phyloP scores from a whole-genome alignment of 2,888 invertebrate genomes.

The Lasioglossum calceatum region DNA sequence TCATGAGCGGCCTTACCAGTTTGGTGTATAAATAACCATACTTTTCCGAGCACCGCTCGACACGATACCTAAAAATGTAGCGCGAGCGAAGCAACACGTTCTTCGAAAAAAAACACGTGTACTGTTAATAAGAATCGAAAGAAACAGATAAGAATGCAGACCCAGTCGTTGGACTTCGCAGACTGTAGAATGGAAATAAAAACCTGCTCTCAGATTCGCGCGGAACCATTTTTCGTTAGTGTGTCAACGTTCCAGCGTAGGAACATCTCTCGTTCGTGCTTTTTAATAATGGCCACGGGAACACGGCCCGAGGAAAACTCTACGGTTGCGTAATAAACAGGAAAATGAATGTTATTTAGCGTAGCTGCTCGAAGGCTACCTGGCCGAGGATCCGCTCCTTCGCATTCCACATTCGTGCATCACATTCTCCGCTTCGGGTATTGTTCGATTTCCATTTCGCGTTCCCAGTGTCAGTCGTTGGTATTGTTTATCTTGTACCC shows the following conservation, averaged over 20 bases:
- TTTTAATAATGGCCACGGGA: not conserved
- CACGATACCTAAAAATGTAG: not conserved
- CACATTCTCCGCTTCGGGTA: not conserved
- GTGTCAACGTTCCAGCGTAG: not conserved
- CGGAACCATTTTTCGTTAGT: not conserved
- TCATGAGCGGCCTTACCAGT: not conserved
- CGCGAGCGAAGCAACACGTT: not conserved
- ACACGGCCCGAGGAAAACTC: slow-evolving; percentile 28
- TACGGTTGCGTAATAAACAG: slow-evolving; percentile 32
- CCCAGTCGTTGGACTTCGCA: not conserved
- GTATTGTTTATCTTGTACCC: not conserved
- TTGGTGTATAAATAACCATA: not conserved
- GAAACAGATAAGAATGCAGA: not conserved
- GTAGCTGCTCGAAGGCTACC: slow-evolving; percentile 23
- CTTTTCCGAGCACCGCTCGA: not conserved
- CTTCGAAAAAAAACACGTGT: not conserved
- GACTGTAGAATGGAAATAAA: not conserved
- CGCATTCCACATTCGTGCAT: slow-evolving; percentile 5
- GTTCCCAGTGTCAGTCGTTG: not conserved
- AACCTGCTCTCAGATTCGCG: not conserved
- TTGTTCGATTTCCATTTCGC: slow-evolving; percentile 7
- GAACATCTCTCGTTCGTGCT: not conserved
- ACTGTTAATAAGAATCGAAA: not conserved
- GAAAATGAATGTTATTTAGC: slow-evolving; percentile 40
- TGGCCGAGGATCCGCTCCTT: not conserved